phyloP scores from a whole-genome alignment of 1,140 invertebrate genomes.

The Drosophila sechellia region DNA sequence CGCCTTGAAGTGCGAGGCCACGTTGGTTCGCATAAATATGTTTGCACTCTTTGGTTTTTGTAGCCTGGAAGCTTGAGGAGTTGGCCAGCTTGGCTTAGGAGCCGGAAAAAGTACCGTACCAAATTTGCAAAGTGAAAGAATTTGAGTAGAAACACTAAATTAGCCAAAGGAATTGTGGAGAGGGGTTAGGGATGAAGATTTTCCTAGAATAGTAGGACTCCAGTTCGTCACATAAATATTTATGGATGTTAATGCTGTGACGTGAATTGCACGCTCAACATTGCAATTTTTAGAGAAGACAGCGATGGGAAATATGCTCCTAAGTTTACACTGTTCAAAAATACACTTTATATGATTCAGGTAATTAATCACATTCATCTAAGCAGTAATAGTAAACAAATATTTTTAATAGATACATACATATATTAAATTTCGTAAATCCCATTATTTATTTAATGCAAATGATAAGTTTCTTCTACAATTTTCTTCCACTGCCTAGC shows the following conservation, averaged over 20 bases:
- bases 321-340: not conserved
- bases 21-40: slow-evolving; percentile 76
- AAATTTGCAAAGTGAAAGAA: slow-evolving; percentile 77
- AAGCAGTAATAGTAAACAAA: no score
- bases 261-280: slow-evolving; percentile 20
- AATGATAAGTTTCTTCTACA: not conserved
- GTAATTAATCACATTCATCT: no score
- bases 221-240: slow-evolving; percentile 69
- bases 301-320: not conserved
- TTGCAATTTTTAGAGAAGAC: not conserved
- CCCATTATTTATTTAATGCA: no score
- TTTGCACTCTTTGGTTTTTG: slow-evolving; percentile 29
- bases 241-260: slow-evolving; percentile 55
- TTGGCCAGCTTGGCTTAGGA: slow-evolving; percentile 35
- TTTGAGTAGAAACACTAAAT: slow-evolving; percentile 75
- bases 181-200: not conserved
- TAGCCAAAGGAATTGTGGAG: slow-evolving; percentile 35
- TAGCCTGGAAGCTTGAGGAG: slow-evolving; percentile 1
- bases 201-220: slow-evolving; percentile 43
- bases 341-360: not conserved
- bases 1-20: slow-evolving; percentile 69
- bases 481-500: not conserved
- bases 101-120: slow-evolving; percentile 71
- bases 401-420: no score
- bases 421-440: no score